Base-by-base conservation (phyloP, 2,113 vertebrate genomes). In the Xiphophorus hellerii region DNA sequence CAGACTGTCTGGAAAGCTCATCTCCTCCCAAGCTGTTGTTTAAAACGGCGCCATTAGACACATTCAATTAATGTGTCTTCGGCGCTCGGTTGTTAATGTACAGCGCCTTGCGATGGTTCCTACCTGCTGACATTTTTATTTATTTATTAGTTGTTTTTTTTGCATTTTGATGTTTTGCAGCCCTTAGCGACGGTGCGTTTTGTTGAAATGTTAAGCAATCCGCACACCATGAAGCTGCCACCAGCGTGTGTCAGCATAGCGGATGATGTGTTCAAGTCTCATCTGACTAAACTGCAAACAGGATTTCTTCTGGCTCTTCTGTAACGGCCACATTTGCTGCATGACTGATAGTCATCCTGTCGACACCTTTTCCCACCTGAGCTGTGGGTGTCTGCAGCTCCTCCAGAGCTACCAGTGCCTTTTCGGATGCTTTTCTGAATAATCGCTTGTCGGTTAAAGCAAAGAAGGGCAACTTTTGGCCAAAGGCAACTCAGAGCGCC, bases 1-100 rank as follows among this genome's bases (percentile, higher is more conserved):
- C 63, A 35, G 71, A 42, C 37, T 22, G 44, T 10, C 27, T 9
- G 14, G 27, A 60, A 66, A 82, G 75, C 77, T 67, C 67, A 77
- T 22, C 69, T 35, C 51, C 27, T 29, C 71, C 71, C 28, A 2
- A 66, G 66, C 58, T 51, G 25, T 30, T 25, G 78, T 84, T 71
- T 73, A 65, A 44, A 22, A 1, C 31, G 31, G 22, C 69, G 67
- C 42, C 51, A n/a, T 25, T 78, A 58, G 70, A 72, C 65, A 58
- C 2, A n/a, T 58, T 10, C 25, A n/a, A n/a, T 10, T 58, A n/a
- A 58, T n/a, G 51, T n/a, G 8, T n/a, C 51, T 25, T 9, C 25
- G 8, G 20, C 51, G 0, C 51, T 25, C 22, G 6, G 51, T 25
- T n/a, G 17, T 48, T 20, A 48, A 48, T 20, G 44, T 20, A 42